Evolutionary conservation across 2,113 vertebrate species (phyloP).

Genomic region (Etia nguti): DNA sequence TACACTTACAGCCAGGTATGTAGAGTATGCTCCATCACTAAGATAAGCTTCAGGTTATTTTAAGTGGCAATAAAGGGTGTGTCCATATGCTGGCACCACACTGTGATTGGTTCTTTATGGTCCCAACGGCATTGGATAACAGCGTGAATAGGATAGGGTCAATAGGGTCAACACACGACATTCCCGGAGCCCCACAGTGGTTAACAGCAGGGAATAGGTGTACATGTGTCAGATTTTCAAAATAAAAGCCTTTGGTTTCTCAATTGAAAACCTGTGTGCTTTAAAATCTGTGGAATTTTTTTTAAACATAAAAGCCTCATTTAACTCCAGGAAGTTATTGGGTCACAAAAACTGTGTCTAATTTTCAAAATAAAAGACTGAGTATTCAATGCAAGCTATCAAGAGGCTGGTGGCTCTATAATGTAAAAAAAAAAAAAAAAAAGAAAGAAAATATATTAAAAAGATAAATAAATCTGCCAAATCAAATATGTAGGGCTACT

Average conservation of each 20-base stretch:
- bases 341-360: accelerated
- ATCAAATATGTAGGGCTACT: background rate
- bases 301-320: background rate
- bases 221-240: background rate
- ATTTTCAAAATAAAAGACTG: background rate
- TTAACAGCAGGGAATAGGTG: background rate
- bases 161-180: background rate
- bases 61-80: background rate
- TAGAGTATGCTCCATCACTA: background rate
- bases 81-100: background rate
- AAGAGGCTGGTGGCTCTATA: background rate
- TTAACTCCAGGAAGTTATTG: background rate
- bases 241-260: background rate
- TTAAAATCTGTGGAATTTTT: background rate
- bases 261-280: background rate
- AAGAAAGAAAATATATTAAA: background rate
- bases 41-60: background rate
- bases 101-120: background rate
- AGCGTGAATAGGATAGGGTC: background rate
- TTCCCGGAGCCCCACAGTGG: background rate
- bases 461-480: background rate
- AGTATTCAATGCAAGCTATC: background rate
- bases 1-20: background rate
- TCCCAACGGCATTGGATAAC: background rate
- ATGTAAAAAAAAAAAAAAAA: background rate